phyloP scores from a whole-genome alignment of 2,888 invertebrate genomes.

The Hecatera dysodea region DNA sequence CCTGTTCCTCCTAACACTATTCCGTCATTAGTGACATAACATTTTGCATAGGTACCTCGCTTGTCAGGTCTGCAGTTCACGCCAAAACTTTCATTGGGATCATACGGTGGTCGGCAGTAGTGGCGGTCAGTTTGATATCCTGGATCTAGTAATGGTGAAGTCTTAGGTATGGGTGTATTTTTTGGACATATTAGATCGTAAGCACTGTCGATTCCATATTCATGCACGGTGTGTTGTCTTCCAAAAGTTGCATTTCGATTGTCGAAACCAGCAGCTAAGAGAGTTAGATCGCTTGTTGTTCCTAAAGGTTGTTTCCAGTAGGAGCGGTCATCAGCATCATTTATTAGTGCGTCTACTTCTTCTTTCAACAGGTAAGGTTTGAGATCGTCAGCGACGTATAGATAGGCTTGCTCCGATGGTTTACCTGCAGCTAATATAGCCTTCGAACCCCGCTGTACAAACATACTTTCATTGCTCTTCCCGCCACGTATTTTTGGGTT shows the following conservation, averaged over 20 bases:
- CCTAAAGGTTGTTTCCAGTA: constrained; percentile 33
- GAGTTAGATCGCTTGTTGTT: background rate
- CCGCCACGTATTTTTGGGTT: constrained; percentile 64
- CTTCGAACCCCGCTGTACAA: constrained; percentile 70
- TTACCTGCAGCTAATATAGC: constrained; percentile 72
- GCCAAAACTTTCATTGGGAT: constrained; percentile 79
- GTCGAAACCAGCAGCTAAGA: constrained; percentile 30
- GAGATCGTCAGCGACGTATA: constrained; percentile 58
- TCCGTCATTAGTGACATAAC: constrained; percentile 73
- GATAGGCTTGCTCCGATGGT: constrained; percentile 61
- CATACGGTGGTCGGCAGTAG: constrained; percentile 75
- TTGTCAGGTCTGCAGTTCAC: constrained; percentile 71
- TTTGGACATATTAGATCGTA: constrained; percentile 73
- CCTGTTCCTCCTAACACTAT: constrained; percentile 74
- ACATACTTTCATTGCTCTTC: constrained; percentile 74
- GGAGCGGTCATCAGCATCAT: constrained; percentile 60
- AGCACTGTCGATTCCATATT: constrained; percentile 40
- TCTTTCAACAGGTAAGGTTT: constrained; percentile 71
- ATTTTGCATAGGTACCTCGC: constrained; percentile 73
- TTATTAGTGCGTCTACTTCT: constrained; percentile 71
- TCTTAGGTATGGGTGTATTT: constrained; percentile 59
- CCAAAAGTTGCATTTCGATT: constrained; percentile 63
- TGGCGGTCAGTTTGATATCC: constrained; percentile 65
- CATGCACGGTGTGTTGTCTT: constrained; percentile 49
- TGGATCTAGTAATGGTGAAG: constrained; percentile 54